Evolutionary conservation across 2,888 invertebrate species (phyloP).

Genomic region (Rotaria sp.): DNA sequence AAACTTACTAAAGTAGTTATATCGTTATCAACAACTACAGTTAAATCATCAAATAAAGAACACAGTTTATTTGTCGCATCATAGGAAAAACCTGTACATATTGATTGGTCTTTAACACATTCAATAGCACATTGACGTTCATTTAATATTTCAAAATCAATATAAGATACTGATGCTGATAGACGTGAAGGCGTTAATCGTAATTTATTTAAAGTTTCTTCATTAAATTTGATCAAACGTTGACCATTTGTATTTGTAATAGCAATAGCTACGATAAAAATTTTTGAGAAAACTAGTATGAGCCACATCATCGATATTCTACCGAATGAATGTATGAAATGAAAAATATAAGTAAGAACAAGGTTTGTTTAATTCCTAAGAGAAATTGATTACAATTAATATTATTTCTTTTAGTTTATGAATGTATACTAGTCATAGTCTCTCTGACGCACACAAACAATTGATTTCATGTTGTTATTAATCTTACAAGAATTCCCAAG

Average conservation of each 20-base stretch:
- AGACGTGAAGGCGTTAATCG: background rate
- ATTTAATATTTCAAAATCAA: background rate
- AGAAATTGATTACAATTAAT: background rate
- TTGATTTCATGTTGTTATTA: background rate
- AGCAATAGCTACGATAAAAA: no score
- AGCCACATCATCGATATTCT: background rate
- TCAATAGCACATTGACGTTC: conserved; percentile 3
- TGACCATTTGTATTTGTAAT: background rate
- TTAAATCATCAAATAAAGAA: background rate
- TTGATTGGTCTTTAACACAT: background rate
- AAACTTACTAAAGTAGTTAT: background rate
- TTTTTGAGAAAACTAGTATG: background rate
- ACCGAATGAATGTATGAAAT: background rate
- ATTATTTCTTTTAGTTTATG: background rate
- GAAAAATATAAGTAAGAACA: background rate
- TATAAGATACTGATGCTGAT: background rate
- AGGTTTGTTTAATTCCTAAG: background rate
- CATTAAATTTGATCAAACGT: background rate
- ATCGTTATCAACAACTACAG: background rate
- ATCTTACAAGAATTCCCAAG: background rate
- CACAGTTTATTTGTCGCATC: background rate
- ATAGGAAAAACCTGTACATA: background rate
- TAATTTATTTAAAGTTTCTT: background rate
- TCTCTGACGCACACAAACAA: background rate
- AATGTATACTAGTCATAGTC: background rate